phyloP scores from a whole-genome alignment of 2,113 vertebrate genomes.

The Pelmatolapia mariae region DNA sequence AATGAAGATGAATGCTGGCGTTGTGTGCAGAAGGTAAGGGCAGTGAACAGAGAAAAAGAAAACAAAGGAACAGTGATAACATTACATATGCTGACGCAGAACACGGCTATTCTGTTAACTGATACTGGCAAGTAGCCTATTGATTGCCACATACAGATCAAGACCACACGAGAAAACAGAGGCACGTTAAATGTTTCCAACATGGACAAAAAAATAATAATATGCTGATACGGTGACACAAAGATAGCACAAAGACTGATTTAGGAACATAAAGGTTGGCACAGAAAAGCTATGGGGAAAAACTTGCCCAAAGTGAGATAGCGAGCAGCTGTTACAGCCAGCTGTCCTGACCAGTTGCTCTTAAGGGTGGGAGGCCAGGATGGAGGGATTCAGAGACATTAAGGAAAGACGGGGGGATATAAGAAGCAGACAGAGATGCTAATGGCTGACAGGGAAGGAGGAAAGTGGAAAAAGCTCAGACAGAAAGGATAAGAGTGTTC shows the following conservation, averaged over 20 bases:
- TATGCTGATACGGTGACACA: background rate
- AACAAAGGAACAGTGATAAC: background rate
- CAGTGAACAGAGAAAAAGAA: background rate
- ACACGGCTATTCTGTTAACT: background rate
- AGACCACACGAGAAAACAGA: background rate
- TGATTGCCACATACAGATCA: background rate
- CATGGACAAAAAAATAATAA: background rate
- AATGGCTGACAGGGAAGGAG: conserved; percentile 7
- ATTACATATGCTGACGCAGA: background rate
- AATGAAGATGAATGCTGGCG: background rate
- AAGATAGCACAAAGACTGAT: background rate
- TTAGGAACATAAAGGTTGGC: conserved; percentile 1
- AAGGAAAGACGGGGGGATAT: background rate
- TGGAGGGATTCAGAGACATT: conserved; percentile 59
- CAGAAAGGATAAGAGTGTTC: background rate
- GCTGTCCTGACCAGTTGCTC: conserved; percentile 48
- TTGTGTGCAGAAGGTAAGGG: background rate
- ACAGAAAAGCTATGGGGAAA: background rate
- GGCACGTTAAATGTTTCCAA: background rate
- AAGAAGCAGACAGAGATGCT: conserved; percentile 40
- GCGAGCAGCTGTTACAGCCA: conserved; percentile 47
- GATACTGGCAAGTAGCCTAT: background rate
- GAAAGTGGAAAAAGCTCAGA: conserved; percentile 37
- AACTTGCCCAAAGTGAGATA: conserved; percentile 24
- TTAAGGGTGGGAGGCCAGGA: conserved; percentile 14